phyloP scores from a whole-genome alignment of 2,113 vertebrate species.

The Anhinga rufa region DNA sequence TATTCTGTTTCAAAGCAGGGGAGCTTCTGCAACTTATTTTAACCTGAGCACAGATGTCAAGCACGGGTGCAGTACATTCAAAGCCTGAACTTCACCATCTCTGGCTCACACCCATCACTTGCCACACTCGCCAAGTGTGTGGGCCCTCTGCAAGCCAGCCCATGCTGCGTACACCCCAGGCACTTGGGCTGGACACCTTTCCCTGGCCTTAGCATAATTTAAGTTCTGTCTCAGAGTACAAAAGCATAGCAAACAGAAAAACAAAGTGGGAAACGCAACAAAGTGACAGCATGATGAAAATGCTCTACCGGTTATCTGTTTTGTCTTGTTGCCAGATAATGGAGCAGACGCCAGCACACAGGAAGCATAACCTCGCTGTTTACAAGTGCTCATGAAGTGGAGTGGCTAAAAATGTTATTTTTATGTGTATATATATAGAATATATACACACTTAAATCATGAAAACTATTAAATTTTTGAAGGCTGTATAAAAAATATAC shows the following conservation, averaged over 20 bases:
- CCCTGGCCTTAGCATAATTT: conserved; percentile 42
- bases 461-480: conserved; percentile 21
- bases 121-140: neutral
- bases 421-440: neutral
- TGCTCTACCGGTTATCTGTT: conserved; percentile 44
- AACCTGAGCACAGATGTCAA: neutral
- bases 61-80: neutral
- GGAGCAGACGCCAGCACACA: neutral
- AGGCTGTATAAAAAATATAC: conserved; percentile 12
- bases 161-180: neutral
- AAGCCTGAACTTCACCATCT: neutral
- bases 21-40: neutral
- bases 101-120: neutral
- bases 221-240: conserved; percentile 41
- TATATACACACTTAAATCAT: conserved; percentile 41
- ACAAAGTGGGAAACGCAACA: conserved; percentile 44
- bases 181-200: neutral
- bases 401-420: conserved; percentile 16
- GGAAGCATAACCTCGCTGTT: conserved; percentile 37
- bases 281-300: conserved; percentile 73
- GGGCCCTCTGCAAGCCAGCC: neutral
- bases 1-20: neutral
- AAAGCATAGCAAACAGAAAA: conserved; percentile 28
- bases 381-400: neutral
- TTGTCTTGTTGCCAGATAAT: conserved; percentile 67